These are phyloP conservation scores for Anagrus nilaparvatae DNA, from an alignment of 1,140 invertebrate species.

Conservation along the genomic window DNA sequence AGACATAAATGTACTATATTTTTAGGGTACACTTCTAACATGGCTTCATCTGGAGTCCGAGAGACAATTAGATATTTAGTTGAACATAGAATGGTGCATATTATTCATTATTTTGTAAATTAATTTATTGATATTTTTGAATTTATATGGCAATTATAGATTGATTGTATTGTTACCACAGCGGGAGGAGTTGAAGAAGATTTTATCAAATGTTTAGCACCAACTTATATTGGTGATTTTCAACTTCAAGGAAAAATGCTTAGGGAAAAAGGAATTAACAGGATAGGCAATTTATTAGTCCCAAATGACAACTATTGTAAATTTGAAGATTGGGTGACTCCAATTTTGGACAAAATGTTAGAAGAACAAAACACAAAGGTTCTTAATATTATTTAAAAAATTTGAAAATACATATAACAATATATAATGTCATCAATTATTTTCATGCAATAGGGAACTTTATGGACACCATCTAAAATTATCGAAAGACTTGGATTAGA, in stretches of 20 bases:
- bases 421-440: constrained; percentile 6
- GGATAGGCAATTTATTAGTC: constrained; percentile 95
- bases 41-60: constrained; percentile 88
- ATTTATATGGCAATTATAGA: constrained; percentile 33
- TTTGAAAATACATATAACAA: constrained; percentile 8
- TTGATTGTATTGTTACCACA: constrained; percentile 95
- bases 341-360: constrained; percentile 85
- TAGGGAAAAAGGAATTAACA: constrained; percentile 83
- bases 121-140: neutral
- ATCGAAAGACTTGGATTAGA: constrained; percentile 75
- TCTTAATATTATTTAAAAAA: constrained; percentile 11
- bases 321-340: constrained; percentile 98
- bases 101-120: neutral
- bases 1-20: constrained; percentile 90
- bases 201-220: constrained; percentile 95
- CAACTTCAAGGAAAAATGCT: constrained; percentile 67
- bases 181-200: constrained; percentile 99
- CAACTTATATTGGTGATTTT: constrained; percentile 90
- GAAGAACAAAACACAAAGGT: constrained; percentile 72
- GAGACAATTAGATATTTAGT: constrained; percentile 86
- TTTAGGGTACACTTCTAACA: constrained; percentile 95
- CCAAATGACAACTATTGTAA: constrained; percentile 98
- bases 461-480: constrained; percentile 93
- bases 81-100: constrained; percentile 69
- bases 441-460: constrained; percentile 38